Conservation (phyloP, 2,888 invertebrate genomes). For the Phengaris arion region DNA sequence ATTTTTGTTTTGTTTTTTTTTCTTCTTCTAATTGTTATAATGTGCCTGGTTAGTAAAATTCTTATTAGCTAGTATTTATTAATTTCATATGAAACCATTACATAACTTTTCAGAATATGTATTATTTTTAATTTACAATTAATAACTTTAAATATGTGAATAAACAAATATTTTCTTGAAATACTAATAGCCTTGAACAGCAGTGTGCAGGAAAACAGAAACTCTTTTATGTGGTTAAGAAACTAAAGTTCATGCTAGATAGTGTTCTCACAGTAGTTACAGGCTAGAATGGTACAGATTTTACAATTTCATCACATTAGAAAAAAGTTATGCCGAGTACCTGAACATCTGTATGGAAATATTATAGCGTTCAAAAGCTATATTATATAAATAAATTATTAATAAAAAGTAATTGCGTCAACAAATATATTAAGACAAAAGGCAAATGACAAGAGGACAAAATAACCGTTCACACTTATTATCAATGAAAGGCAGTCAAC, state of each 20-base stretch:
- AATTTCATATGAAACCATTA: too few species aligned
- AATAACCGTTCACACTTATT: slow-evolving; percentile 14
- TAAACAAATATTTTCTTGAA: background rate
- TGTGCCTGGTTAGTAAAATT: too few species aligned
- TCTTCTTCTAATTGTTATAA: too few species aligned
- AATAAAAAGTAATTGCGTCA: background rate
- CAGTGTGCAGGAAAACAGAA: background rate
- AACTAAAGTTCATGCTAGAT: background rate
- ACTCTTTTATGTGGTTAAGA: background rate
- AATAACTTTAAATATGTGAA: too few species aligned
- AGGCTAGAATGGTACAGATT: background rate
- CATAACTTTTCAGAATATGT: too few species aligned
- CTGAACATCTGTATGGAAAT: background rate
- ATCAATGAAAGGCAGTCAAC: slow-evolving; percentile 21
- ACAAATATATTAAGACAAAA: background rate
- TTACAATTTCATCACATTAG: background rate
- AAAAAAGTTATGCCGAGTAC: background rate
- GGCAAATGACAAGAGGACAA: too few species aligned
- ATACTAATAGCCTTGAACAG: background rate
- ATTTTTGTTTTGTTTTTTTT: too few species aligned
- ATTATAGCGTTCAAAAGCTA: slow-evolving; percentile 7
- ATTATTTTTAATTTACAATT: too few species aligned
- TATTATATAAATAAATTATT: background rate
- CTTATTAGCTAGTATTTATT: too few species aligned
- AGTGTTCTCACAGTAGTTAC: background rate